Percentiles rank a stretch among this genome's conserved stretches.
phyloP scores from a whole-genome alignment of 2,113 vertebrate species.

The Pan paniscus region DNA sequence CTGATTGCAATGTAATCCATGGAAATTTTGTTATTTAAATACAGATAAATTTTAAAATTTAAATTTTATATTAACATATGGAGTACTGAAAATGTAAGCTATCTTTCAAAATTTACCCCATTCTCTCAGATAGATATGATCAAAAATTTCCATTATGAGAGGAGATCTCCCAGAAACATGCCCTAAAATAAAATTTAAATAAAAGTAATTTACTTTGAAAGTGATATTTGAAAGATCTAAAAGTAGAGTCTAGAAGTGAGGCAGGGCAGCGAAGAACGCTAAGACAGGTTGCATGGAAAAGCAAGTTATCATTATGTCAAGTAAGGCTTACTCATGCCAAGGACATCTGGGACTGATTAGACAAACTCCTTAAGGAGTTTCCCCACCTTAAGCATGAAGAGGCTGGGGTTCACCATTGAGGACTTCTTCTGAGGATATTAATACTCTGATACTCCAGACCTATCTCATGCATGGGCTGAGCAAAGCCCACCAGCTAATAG shows the following conservation, averaged over 20 bases:
- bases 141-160: neutral
- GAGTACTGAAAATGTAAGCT: neutral
- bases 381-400: neutral
- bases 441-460: neutral
- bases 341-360: too few species aligned
- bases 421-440: neutral
- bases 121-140: neutral
- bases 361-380: neutral
- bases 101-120: neutral
- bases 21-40: neutral
- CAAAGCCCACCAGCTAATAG: neutral
- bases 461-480: neutral
- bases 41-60: neutral
- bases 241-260: neutral
- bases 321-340: neutral
- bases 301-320: neutral
- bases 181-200: neutral
- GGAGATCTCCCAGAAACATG: neutral
- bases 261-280: too few species aligned
- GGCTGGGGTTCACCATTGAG: neutral
- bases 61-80: neutral
- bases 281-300: neutral
- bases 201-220: neutral
- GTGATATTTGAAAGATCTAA: neutral
- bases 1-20: neutral